phyloP scores from a whole-genome alignment of 2,888 invertebrate species.

The Epsilonema sp. region DNA sequence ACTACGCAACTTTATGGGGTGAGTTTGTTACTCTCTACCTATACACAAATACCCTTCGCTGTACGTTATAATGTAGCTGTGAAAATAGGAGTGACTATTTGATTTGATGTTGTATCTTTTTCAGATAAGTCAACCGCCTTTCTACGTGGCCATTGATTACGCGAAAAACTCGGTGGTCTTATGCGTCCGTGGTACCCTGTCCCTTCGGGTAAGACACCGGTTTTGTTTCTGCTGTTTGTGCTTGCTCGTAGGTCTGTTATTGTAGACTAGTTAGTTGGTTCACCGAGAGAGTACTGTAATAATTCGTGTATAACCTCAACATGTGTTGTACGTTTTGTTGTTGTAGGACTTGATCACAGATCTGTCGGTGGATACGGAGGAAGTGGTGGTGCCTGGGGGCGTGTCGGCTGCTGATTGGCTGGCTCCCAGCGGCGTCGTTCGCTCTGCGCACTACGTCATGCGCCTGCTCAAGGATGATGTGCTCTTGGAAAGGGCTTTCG shows the following conservation, averaged over 20 bases:
- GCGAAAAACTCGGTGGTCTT: constrained; percentile 53
- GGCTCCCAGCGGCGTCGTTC: constrained; percentile 59
- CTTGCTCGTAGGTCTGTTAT: no score
- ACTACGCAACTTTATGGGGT: no score
- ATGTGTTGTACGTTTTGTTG: not conserved
- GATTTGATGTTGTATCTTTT: constrained; percentile 1
- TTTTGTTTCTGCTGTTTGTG: no score
- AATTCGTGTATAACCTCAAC: constrained; percentile 9
- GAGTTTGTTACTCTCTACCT: no score
- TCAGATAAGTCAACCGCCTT: constrained; percentile 53
- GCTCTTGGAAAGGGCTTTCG: constrained; percentile 49
- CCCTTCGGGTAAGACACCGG: constrained; percentile 52
- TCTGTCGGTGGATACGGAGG: constrained; percentile 63
- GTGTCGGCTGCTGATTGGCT: constrained; percentile 53
- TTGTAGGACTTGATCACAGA: constrained; percentile 58
- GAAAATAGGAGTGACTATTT: no score
- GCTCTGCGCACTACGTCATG: constrained; percentile 60
- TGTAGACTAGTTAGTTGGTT: no score
- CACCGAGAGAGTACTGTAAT: no score
- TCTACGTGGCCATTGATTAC: constrained; percentile 65
- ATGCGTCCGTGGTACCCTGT: constrained; percentile 62
- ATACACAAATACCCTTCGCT: no score
- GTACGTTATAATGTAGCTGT: no score
- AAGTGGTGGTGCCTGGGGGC: constrained; percentile 43
- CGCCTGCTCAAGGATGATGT: constrained; percentile 52